Conservation (phyloP, 2,888 invertebrate genomes). For the Calliphora vomitoria region DNA sequence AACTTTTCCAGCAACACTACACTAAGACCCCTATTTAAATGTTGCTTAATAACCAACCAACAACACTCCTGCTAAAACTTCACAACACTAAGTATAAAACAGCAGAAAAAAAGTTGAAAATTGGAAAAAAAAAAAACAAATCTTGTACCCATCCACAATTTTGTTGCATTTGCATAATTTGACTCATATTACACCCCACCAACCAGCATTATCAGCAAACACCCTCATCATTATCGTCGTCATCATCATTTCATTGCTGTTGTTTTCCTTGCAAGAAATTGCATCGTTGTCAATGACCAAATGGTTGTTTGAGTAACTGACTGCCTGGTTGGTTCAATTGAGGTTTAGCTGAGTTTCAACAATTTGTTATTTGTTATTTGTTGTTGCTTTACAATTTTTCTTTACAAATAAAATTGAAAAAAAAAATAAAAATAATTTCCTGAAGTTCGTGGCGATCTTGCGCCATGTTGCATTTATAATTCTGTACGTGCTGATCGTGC, state of each 20-base stretch:
- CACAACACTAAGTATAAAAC: neutral
- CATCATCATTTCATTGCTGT: conserved; percentile 35
- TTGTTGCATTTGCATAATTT: conserved; percentile 73
- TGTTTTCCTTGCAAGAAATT: conserved; percentile 57
- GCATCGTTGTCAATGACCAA: conserved; percentile 70
- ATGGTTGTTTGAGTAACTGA: conserved; percentile 17
- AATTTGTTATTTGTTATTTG: conserved; percentile 64
- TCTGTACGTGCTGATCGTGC: conserved; percentile 83
- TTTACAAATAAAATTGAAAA: conserved; percentile 44
- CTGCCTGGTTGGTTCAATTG: conserved; percentile 48
- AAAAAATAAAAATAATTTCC: conserved; percentile 56
- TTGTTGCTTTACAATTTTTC: conserved; percentile 51
- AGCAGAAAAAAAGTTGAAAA: neutral
- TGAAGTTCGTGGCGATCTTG: conserved; percentile 75
- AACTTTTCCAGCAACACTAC: neutral
- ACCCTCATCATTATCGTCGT: conserved; percentile 62
- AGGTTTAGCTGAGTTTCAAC: conserved; percentile 62
- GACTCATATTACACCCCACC: conserved; percentile 70
- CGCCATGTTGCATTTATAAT: conserved; percentile 70
- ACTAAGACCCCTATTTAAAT: neutral
- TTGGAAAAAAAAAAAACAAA: conserved; percentile 34
- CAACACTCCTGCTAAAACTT: neutral
- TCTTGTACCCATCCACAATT: conserved; percentile 66
- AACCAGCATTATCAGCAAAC: conserved; percentile 59
- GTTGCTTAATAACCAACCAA: neutral